These are phyloP conservation scores for Sinelater perroti DNA, from an alignment of 2,888 invertebrate genomes.

Conservation along the genomic window DNA sequence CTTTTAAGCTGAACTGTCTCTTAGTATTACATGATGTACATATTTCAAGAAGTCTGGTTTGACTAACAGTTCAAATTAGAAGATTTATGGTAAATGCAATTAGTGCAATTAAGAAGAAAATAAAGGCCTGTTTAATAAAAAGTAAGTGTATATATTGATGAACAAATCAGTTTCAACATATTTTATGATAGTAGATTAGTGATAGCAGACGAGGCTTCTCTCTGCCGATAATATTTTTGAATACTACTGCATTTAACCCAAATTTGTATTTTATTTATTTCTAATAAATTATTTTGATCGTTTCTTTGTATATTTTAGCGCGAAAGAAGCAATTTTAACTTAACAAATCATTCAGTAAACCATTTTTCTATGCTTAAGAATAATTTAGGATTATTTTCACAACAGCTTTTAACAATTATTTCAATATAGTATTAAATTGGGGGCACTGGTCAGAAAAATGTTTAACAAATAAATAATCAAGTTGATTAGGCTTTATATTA, in stretches of 20 bases:
- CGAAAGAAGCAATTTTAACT: too few relatives aligned
- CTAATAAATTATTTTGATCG: conserved; percentile 21
- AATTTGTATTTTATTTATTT: conserved; percentile 31
- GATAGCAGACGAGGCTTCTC: conserved; percentile 31
- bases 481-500: too few relatives aligned
- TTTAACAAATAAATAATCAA: too few relatives aligned
- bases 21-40: conserved; percentile 22
- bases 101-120: conserved; percentile 34
- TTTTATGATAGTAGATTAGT: conserved; percentile 34
- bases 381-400: too few relatives aligned
- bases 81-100: conserved; percentile 16
- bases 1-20: conserved; percentile 9
- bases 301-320: conserved; percentile 18
- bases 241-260: conserved; percentile 21
- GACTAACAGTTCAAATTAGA: conserved; percentile 23
- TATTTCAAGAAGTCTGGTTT: conserved; percentile 24
- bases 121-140: conserved; percentile 28
- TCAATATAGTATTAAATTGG: too few relatives aligned
- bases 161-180: conserved; percentile 24
- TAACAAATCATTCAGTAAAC: too few relatives aligned
- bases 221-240: conserved; percentile 29
- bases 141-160: conserved; percentile 20
- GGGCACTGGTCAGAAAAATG: too few relatives aligned
- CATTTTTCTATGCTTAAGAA: too few relatives aligned
- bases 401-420: too few relatives aligned